These are phyloP conservation scores for Hofmannophila pseudospretella DNA, from an alignment of 2,888 invertebrate species.

Conservation along the genomic window DNA sequence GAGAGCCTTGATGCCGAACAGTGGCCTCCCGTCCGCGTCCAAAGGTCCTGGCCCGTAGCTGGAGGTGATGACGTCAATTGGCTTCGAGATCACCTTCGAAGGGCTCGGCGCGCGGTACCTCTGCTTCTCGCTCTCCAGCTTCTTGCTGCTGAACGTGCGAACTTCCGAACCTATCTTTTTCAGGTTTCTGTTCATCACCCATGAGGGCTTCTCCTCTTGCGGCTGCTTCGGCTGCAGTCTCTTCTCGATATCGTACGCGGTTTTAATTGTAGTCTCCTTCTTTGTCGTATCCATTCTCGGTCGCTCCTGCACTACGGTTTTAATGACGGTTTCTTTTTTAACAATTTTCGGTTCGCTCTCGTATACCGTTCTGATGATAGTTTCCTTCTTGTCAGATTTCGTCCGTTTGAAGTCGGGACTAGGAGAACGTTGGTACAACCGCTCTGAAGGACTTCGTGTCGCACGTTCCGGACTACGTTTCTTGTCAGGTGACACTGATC, in stretches of 20 bases:
- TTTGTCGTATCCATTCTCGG: conserved; percentile 38
- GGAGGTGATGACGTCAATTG: conserved; percentile 84
- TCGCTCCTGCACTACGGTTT: conserved; percentile 17
- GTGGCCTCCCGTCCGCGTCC: conserved; percentile 86
- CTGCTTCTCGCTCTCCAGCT: conserved; percentile 56
- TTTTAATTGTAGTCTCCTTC: conserved; percentile 52
- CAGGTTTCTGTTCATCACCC: conserved; percentile 79
- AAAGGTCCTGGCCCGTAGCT: conserved; percentile 91
- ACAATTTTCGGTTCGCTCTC: conserved; percentile 27
- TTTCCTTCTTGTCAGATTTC: conserved; percentile 24
- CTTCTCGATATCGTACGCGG: conserved; percentile 46
- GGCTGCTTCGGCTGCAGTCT: conserved; percentile 44
- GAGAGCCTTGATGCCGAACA: conserved; percentile 88
- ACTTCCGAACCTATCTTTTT: conserved; percentile 71
- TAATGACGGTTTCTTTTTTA: conserved; percentile 9
- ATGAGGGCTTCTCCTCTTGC: conserved; percentile 78
- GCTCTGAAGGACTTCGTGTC: conserved; percentile 24
- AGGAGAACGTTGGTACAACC: conserved; percentile 41
- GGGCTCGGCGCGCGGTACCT: conserved; percentile 58
- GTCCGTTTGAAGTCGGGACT: conserved; percentile 45
- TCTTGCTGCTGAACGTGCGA: conserved; percentile 53
- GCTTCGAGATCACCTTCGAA: conserved; percentile 58
- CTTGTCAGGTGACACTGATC: conserved; percentile 53
- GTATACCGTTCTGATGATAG: conserved; percentile 26
- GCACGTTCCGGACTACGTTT: conserved; percentile 30